Conservation (phyloP, 2,797 vertebrate species). For the Esox masquinongy region DNA sequence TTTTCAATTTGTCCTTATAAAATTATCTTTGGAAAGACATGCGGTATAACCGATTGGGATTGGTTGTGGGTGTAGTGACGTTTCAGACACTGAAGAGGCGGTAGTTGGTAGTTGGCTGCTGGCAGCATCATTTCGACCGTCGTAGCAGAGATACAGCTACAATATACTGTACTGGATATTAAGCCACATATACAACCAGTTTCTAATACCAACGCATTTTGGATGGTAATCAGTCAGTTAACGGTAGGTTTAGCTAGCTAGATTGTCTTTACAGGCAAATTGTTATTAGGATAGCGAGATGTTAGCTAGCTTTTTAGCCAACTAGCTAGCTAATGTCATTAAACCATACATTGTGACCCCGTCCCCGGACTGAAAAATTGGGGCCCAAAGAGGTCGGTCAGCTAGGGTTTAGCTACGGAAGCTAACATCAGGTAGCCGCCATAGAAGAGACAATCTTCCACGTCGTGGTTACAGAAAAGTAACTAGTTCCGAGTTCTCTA, state of each 20-base stretch:
- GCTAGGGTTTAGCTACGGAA: not conserved
- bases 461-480: not conserved
- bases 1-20: not conserved
- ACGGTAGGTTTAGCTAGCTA: not conserved
- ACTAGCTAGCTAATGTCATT: conserved; percentile 33
- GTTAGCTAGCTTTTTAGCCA: conserved; percentile 36
- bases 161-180: conserved; percentile 18
- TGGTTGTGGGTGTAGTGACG: conserved; percentile 41
- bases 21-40: not conserved
- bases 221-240: not conserved
- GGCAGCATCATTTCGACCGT: conserved; percentile 59
- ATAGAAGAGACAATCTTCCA: not conserved
- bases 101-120: conserved; percentile 51
- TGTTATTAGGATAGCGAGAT: conserved; percentile 40
- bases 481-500: not conserved
- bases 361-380: not conserved
- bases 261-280: not conserved
- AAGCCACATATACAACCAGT: not conserved
- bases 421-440: not conserved
- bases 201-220: not conserved
- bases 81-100: conserved; percentile 42
- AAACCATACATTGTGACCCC: conserved; percentile 60
- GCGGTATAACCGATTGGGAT: conserved; percentile 17
- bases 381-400: not conserved
- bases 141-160: conserved; percentile 61